Evolutionary conservation across 2,113 vertebrate genomes (phyloP).

Genomic region (Cebidichthys violaceus): DNA sequence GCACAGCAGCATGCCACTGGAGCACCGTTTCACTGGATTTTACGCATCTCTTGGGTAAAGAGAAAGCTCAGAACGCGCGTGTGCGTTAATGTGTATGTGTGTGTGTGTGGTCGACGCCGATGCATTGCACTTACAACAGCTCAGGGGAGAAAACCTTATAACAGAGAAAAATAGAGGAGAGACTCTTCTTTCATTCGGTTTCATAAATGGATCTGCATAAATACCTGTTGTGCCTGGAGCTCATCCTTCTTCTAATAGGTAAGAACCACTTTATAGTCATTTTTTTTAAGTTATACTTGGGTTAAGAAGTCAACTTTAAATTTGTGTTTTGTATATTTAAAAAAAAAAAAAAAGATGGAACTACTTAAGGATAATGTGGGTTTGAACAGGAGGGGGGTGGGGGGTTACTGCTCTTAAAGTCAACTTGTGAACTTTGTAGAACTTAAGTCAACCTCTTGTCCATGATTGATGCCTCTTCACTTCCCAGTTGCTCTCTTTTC

Average conservation of each 20-base stretch:
- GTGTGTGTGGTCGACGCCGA: slow-evolving; percentile 20
- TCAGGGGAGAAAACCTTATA: slow-evolving; percentile 39
- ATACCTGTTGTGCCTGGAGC: slow-evolving; percentile 76
- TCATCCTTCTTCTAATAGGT: slow-evolving; percentile 82
- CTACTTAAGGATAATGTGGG: not conserved
- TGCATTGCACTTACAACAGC: slow-evolving; percentile 39
- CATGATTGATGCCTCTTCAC: slow-evolving; percentile 37
- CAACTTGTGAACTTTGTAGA: not conserved
- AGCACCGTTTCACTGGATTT: slow-evolving; percentile 52
- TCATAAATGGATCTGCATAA: slow-evolving; percentile 79
- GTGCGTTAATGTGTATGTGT: slow-evolving; percentile 11
- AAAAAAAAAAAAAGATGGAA: not conserved
- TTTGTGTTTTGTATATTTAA: not conserved
- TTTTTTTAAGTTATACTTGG: not conserved
- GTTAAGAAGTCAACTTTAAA: not conserved
- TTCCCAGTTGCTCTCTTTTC: slow-evolving; percentile 12
- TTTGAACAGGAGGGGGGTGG: not conserved
- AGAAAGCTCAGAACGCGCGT: slow-evolving; percentile 41
- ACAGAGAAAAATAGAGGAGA: slow-evolving; percentile 10
- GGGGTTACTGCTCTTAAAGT: not conserved
- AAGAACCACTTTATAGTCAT: slow-evolving; percentile 34
- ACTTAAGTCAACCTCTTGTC: slow-evolving; percentile 4
- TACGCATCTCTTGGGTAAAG: slow-evolving; percentile 60
- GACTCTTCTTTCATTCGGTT: slow-evolving; percentile 30
- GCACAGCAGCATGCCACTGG: slow-evolving; percentile 56